Evolutionary conservation across 2,888 invertebrate species (phyloP), one percentile per base, ranked within the genome.

Genomic region (Tenthredo distinguenda): DNA sequence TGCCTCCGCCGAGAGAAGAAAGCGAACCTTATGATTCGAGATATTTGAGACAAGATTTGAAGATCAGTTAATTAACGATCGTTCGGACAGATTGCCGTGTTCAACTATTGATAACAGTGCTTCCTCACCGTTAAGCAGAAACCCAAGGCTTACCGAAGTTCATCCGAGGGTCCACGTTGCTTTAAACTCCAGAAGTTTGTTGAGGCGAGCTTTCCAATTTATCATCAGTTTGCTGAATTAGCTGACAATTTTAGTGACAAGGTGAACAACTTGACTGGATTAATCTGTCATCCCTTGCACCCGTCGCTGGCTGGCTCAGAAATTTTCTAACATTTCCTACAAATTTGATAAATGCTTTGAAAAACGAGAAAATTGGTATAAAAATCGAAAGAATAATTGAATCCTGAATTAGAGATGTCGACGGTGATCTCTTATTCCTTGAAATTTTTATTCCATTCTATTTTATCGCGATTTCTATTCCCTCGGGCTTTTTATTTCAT

Each of bases 221-320:
- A 68, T 68, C 62, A 62, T 21, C 71, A 74, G 74, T 21, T 40
- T 74, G 74, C 74, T 74, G 74, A 74, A 74, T 74, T 74, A 74
- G 12, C 74, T 10, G 74, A 74, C 40, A 74, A 43, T 74, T 74
- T 74, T 43, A 74, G 43, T 26, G 74, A 43, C 74, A 43, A 43
- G 40, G 74, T 31, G 74, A 74, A 74, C 74, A 21, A 74, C 68
- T 68, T 68, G 74, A 74, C 74, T 74, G 21, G 74, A 74, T 74
- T 21, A 74, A 43, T 34, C 31, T 18, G 68, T 68, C 68, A 68
- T 68, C 62, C 62, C 26, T 2, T 62, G 0, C 2, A 26, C 10
- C 62, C 62, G 21, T 26, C 62, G 21, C 10, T 21, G 21, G 9
- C 26, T 26, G 7, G 10, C 21, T 21, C 3, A 12, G 26, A 62